Conservation (phyloP, 2,888 invertebrate species). For the Sarcophaga variegata region DNA sequence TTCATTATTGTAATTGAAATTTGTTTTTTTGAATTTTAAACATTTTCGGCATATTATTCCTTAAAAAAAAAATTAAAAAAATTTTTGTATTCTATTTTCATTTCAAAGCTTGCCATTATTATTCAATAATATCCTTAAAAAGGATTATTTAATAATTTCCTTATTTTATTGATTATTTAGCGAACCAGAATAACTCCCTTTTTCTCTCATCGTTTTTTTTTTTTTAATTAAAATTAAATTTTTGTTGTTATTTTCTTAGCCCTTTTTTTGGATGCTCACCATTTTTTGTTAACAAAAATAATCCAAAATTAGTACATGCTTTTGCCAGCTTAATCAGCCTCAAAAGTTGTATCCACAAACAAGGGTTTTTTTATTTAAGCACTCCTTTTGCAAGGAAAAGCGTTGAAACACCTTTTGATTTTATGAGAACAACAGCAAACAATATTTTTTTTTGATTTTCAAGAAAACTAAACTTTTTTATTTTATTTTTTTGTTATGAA, state of each 20-base stretch:
- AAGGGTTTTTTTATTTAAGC: constrained; percentile 26
- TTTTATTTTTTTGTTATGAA: neutral
- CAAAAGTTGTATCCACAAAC: constrained; percentile 59
- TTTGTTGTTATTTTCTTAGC: neutral
- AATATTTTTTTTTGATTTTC: constrained; percentile 34
- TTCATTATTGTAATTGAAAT: too few relatives aligned
- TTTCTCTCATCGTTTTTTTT: too few relatives aligned
- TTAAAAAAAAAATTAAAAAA: too few relatives aligned
- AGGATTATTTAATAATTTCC: too few relatives aligned
- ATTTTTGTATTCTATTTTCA: too few relatives aligned
- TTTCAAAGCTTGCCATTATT: too few relatives aligned
- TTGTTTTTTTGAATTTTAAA: too few relatives aligned
- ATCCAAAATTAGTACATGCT: constrained; percentile 68
- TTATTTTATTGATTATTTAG: too few relatives aligned
- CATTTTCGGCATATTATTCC: too few relatives aligned
- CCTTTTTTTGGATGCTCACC: constrained; percentile 48
- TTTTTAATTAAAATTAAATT: neutral
- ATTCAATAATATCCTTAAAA: too few relatives aligned
- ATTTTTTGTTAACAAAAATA: constrained; percentile 67
- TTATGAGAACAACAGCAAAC: constrained; percentile 36
- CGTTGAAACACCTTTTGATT: constrained; percentile 36
- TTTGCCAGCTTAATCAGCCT: constrained; percentile 66
- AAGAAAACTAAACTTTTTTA: constrained; percentile 52
- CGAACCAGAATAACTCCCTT: too few relatives aligned
- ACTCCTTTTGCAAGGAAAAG: constrained; percentile 11